Conservation (phyloP, 2,888 invertebrate genomes). For the Nephrotoma appendiculata region DNA sequence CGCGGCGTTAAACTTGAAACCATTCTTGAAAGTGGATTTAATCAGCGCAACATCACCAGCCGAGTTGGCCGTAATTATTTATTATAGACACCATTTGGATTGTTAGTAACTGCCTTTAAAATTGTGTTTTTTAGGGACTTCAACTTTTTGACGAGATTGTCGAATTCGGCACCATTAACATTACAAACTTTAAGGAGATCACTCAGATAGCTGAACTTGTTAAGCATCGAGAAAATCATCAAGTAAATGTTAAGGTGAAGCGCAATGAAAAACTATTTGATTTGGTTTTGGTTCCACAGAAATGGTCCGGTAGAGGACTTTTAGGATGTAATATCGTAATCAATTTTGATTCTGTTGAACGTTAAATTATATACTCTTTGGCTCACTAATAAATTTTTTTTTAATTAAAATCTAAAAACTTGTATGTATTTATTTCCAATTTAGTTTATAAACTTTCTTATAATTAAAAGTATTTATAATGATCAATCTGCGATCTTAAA, state of each 20-base stretch:
- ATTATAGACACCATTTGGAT: not conserved
- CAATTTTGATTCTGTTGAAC: not conserved
- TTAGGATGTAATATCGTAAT: constrained; percentile 54
- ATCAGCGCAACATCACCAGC: constrained; percentile 71
- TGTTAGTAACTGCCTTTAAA: not conserved
- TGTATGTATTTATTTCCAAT: not conserved
- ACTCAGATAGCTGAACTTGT: constrained; percentile 55
- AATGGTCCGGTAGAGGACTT: constrained; percentile 65
- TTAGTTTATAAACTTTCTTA: not conserved
- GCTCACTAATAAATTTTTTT: not conserved
- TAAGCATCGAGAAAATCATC: constrained; percentile 40
- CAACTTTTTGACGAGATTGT: constrained; percentile 51
- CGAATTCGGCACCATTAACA: constrained; percentile 64
- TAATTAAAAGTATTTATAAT: not conserved
- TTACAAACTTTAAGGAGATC: constrained; percentile 51
- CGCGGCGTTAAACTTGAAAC: constrained; percentile 13
- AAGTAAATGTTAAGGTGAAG: constrained; percentile 37
- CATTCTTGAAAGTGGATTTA: constrained; percentile 56
- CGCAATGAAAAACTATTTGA: constrained; percentile 37
- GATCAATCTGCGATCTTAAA: not conserved
- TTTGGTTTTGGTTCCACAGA: constrained; percentile 50
- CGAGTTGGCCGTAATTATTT: constrained; percentile 51
- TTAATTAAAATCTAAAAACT: not conserved
- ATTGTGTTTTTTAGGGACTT: constrained; percentile 46
- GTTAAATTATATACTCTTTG: not conserved